A percentile compares a stretch with the other conserved stretches of the same genome.
Evolutionary conservation across 2,797 vertebrate genomes (phyloP).

Genomic region (Amblyopsis hoosieri): DNA sequence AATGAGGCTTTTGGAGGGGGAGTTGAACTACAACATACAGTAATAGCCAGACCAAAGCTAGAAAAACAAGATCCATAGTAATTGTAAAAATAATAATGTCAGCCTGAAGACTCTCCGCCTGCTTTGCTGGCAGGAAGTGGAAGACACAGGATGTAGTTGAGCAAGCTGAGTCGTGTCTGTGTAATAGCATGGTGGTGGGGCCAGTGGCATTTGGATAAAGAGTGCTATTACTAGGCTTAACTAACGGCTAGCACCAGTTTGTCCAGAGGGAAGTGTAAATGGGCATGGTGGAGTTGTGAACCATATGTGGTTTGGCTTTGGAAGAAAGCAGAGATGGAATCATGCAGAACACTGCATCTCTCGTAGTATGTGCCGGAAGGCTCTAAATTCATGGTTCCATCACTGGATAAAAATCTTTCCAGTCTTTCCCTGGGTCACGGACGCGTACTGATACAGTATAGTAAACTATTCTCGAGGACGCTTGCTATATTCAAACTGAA

Average conservation of each 20-base stretch:
- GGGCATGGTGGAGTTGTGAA: neutral
- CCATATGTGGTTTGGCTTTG: neutral
- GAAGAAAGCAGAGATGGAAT: conserved; percentile 4
- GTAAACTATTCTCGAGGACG: no score
- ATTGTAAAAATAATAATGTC: no score
- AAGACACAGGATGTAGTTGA: neutral
- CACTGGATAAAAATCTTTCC: neutral
- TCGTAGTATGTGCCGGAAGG: neutral
- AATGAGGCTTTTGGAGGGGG: no score
- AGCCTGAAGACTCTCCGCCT: neutral
- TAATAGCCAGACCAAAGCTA: no score
- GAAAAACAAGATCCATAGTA: no score
- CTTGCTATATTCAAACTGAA: no score
- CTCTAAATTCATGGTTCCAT: conserved; percentile 4
- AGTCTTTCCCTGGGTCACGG: neutral
- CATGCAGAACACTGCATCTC: neutral
- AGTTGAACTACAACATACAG: no score
- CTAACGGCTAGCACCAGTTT: neutral
- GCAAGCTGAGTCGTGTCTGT: conserved; percentile 2
- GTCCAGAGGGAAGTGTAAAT: neutral
- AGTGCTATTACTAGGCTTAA: neutral
- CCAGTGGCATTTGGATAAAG: neutral
- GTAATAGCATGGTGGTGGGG: neutral
- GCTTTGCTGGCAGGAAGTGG: neutral
- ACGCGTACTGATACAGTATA: no score